These are phyloP conservation scores for Ciconia maguari DNA, from an alignment of 2,113 vertebrate genomes.

Conservation along the genomic window DNA sequence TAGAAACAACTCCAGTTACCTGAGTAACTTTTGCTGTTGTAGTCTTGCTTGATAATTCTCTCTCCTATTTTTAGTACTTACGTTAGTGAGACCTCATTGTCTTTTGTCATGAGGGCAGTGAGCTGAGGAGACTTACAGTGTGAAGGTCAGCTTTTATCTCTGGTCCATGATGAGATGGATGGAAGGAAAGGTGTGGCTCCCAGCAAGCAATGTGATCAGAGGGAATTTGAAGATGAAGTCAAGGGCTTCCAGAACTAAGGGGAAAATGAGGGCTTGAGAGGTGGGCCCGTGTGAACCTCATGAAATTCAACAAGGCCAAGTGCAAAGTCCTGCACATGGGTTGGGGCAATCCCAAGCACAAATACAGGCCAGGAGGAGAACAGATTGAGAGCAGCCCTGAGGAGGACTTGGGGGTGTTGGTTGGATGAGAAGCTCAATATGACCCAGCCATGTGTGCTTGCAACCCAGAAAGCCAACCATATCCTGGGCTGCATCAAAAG, in stretches of 20 bases:
- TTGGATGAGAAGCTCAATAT: not conserved
- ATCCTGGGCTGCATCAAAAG: not conserved
- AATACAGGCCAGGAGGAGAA: not conserved
- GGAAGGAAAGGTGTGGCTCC: not conserved
- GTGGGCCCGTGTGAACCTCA: not conserved
- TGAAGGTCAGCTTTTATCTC: slow-evolving; percentile 50
- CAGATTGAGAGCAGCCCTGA: not conserved
- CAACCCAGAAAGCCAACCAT: not conserved
- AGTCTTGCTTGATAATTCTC: not conserved
- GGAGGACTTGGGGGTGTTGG: not conserved
- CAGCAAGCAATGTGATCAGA: not conserved
- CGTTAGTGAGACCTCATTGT: not conserved
- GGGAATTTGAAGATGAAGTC: slow-evolving; percentile 19
- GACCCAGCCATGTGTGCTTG: not conserved
- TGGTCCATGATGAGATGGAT: not conserved
- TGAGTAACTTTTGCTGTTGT: not conserved
- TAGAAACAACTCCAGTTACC: not conserved
- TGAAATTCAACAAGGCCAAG: not conserved
- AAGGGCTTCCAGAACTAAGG: not conserved
- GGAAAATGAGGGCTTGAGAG: not conserved
- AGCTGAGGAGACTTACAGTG: slow-evolving; percentile 2
- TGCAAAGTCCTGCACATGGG: not conserved
- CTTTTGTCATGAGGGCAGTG: slow-evolving; percentile 31
- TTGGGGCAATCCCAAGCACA: not conserved
- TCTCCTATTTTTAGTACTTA: slow-evolving; percentile 33